Conservation (phyloP, 2,888 invertebrate genomes). For the Mythimna impura region DNA sequence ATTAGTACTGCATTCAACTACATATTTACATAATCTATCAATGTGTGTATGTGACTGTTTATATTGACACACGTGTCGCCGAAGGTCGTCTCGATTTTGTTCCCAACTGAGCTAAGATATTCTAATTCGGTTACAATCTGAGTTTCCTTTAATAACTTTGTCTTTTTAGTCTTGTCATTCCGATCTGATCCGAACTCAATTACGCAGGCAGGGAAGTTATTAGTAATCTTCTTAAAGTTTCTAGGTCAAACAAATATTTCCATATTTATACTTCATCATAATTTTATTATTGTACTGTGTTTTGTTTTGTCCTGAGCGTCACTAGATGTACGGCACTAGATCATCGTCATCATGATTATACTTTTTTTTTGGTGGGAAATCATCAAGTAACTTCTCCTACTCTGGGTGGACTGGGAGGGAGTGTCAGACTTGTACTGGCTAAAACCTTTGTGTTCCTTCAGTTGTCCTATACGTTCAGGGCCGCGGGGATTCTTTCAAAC, state of each 20-base stretch:
- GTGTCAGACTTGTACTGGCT: too few relatives aligned
- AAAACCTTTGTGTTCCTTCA: too few relatives aligned
- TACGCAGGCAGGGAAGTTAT: constrained; percentile 19
- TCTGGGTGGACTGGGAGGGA: too few relatives aligned
- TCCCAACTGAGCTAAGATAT: constrained; percentile 3
- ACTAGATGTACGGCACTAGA: too few relatives aligned
- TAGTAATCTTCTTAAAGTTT: constrained; percentile 32
- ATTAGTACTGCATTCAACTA: constrained; percentile 2
- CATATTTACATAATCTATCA: constrained; percentile 24
- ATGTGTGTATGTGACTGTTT: constrained; percentile 8
- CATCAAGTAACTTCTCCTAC: too few relatives aligned
- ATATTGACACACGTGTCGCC: constrained; percentile 39
- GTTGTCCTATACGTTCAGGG: too few relatives aligned
- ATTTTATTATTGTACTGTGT: too few relatives aligned
- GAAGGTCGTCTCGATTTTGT: constrained; percentile 26
- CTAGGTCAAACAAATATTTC: background rate
- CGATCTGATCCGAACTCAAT: constrained; percentile 26
- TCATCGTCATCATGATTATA: background rate
- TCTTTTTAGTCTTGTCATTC: constrained; percentile 7
- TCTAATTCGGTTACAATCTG: constrained; percentile 23
- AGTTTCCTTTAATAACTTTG: constrained; percentile 23
- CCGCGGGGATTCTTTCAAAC: too few relatives aligned
- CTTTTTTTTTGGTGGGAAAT: background rate
- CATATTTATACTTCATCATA: background rate
- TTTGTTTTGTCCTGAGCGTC: background rate